phyloP scores from a whole-genome alignment of 2,113 vertebrate genomes.

The Oreochromis spilurus region DNA sequence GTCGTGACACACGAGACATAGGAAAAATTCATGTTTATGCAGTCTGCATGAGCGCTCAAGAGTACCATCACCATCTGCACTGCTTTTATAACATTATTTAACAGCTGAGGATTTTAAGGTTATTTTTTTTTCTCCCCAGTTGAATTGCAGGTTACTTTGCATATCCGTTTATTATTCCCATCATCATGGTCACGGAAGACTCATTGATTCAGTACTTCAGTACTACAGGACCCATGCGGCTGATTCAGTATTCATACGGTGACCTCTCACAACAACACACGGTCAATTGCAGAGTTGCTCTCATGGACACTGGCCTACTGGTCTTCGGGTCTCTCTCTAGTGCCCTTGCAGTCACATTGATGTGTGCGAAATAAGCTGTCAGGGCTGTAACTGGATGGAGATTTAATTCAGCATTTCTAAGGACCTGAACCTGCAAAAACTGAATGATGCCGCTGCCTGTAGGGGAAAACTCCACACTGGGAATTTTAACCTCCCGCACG shows the following conservation, averaged over 20 bases:
- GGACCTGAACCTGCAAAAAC: conserved; percentile 24
- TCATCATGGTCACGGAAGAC: not conserved
- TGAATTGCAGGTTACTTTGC: not conserved
- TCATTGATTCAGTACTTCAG: conserved; percentile 34
- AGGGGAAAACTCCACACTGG: conserved; percentile 4
- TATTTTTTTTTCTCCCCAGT: not conserved
- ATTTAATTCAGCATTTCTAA: conserved; percentile 49
- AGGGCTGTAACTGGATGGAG: conserved; percentile 34
- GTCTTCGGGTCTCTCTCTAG: conserved; percentile 28
- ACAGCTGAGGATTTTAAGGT: not conserved
- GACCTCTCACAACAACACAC: conserved; percentile 50
- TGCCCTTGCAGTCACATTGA: conserved; percentile 18
- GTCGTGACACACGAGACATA: not conserved
- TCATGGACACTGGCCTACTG: conserved; percentile 32
- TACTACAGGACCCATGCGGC: conserved; percentile 13
- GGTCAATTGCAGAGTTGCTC: conserved; percentile 34
- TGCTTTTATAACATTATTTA: conserved; percentile 20
- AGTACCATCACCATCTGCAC: conserved; percentile 10
- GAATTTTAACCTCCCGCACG: conserved; percentile 44
- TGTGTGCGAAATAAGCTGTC: conserved; percentile 59
- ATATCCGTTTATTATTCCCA: conserved; percentile 25
- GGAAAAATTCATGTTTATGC: conserved; percentile 6
- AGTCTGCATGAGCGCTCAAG: not conserved
- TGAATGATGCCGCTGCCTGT: conserved; percentile 45
- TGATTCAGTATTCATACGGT: conserved; percentile 53